These are phyloP conservation scores for Echeneis naucrates DNA, from an alignment of 2,797 vertebrate species.

Conservation along the genomic window DNA sequence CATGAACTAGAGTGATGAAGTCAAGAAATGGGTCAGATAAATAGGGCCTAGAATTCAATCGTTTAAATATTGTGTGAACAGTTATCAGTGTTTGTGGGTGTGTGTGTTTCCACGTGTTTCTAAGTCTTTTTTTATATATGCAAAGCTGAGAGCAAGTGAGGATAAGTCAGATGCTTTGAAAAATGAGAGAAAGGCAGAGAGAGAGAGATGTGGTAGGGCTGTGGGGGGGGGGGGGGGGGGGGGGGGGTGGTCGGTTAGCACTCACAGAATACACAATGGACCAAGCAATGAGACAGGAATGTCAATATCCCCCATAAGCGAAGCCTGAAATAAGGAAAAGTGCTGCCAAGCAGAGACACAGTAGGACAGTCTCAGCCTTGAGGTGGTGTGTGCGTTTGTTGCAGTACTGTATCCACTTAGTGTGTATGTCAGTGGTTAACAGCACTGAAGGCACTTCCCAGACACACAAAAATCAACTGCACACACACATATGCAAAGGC, in stretches of 20 bases:
- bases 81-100: constrained; percentile 41
- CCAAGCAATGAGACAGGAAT: constrained; percentile 81
- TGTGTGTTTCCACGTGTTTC: constrained; percentile 28
- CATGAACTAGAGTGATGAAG: not conserved
- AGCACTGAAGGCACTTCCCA: constrained; percentile 20
- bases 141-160: constrained; percentile 62
- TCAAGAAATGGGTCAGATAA: constrained; percentile 15
- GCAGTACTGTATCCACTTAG: constrained; percentile 25
- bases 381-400: constrained; percentile 55
- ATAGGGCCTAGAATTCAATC: constrained; percentile 35
- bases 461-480: constrained; percentile 37
- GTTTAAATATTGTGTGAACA: constrained; percentile 35
- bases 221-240: too few relatives aligned
- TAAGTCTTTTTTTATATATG: constrained; percentile 8
- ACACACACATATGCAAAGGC: not conserved
- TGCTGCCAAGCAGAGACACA: constrained; percentile 69
- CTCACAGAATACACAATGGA: constrained; percentile 81
- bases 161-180: constrained; percentile 66
- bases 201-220: too few relatives aligned
- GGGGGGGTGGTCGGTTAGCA: constrained; percentile 45
- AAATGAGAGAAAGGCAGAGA: constrained; percentile 54
- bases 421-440: constrained; percentile 42
- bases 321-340: constrained; percentile 79
- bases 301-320: constrained; percentile 77
- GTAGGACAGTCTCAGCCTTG: constrained; percentile 67